Evolutionary conservation across 2,888 invertebrate species (phyloP).

Genomic region (Micoletzkya japonica): DNA sequence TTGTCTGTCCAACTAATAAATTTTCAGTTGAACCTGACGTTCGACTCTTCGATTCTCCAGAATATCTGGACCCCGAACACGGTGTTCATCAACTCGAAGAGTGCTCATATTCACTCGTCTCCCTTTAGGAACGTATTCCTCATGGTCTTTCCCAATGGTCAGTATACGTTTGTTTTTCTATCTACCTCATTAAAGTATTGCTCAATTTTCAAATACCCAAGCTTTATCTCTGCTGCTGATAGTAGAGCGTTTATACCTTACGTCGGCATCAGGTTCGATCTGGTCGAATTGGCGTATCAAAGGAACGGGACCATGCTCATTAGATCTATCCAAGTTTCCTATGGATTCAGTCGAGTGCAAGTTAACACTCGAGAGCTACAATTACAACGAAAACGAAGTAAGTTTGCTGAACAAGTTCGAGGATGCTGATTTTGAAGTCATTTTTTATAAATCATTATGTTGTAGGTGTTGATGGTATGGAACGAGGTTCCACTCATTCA

Average conservation of each 20-base stretch:
- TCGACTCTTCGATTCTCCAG: slow-evolving; percentile 59
- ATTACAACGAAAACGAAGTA: slow-evolving; percentile 54
- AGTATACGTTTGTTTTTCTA: slow-evolving; percentile 24
- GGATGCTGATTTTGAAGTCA: background rate
- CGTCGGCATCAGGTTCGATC: slow-evolving; percentile 51
- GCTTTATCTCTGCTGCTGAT: background rate
- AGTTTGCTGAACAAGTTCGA: background rate
- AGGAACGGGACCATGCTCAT: slow-evolving; percentile 60
- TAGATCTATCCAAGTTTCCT: slow-evolving; percentile 60
- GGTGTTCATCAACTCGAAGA: slow-evolving; percentile 63
- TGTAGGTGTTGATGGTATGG: slow-evolving; percentile 52
- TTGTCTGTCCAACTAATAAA: too few relatives aligned
- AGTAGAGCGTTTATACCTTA: background rate
- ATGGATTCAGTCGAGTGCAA: slow-evolving; percentile 59
- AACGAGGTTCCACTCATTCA: slow-evolving; percentile 41
- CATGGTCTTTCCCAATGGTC: slow-evolving; percentile 64
- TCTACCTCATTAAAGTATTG: background rate
- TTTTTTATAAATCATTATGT: background rate
- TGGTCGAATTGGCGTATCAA: slow-evolving; percentile 64
- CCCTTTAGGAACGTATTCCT: slow-evolving; percentile 63
- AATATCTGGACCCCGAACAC: slow-evolving; percentile 62
- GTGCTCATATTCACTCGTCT: slow-evolving; percentile 60
- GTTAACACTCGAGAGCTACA: slow-evolving; percentile 62
- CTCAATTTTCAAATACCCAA: background rate
- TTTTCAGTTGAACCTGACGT: slow-evolving; percentile 54